A percentile compares a stretch with the other conserved stretches of the same genome.
Conservation (phyloP, 23 tunicate genomes). For the Styela plicata region DNA sequence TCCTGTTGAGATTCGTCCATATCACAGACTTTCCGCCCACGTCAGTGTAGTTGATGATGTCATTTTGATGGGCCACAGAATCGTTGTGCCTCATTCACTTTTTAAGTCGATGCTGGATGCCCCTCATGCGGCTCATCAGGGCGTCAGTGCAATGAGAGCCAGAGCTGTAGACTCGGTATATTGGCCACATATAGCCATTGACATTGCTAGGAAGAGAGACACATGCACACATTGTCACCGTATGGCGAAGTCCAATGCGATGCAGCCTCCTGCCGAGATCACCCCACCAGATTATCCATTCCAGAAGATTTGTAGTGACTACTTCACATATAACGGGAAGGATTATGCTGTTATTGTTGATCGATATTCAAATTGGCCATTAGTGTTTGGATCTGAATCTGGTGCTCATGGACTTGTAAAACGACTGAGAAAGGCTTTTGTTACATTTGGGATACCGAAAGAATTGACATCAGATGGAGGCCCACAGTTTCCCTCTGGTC, state of each 20-base stretch:
- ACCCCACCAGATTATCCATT: neutral
- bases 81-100: too few relatives aligned
- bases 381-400: neutral
- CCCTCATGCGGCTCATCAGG: neutral
- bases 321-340: neutral
- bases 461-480: conserved; percentile 25
- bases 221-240: neutral
- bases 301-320: neutral
- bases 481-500: conserved; percentile 12
- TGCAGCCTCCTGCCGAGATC: neutral
- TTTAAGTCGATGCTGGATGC: too few relatives aligned
- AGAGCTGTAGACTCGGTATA: neutral
- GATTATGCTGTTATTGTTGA: neutral
- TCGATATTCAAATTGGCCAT: neutral
- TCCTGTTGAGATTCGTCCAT: too few relatives aligned
- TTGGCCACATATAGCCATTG: neutral
- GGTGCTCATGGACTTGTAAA: neutral
- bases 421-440: neutral
- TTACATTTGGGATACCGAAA: conserved; percentile 24
- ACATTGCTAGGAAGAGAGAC: neutral
- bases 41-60: too few relatives aligned
- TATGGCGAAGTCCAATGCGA: neutral
- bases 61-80: too few relatives aligned
- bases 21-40: too few relatives aligned
- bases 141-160: neutral